Conservation (phyloP, 2,113 vertebrate species). For the Poeciliopsis turrubarensis region DNA sequence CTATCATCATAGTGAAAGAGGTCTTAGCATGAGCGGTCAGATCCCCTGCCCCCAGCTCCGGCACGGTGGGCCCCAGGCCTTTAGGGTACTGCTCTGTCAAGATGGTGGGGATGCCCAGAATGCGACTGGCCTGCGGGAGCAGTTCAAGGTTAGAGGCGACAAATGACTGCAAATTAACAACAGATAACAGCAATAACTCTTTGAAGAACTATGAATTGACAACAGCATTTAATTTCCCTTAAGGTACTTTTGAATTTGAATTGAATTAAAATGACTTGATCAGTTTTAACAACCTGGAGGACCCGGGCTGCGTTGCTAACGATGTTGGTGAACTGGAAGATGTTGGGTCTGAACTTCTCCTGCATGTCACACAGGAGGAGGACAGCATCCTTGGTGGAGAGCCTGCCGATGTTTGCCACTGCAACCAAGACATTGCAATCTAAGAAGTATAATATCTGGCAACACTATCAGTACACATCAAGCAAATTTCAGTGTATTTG, state of each 20-base stretch:
- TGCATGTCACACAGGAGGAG: conserved; percentile 92
- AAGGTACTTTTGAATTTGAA: too few relatives aligned
- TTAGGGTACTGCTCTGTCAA: conserved; percentile 90
- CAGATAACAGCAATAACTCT: too few relatives aligned
- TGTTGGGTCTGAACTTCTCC: conserved; percentile 86
- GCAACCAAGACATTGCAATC: not conserved
- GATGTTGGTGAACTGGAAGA: conserved; percentile 86
- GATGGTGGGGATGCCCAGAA: conserved; percentile 81
- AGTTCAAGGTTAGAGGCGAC: not conserved
- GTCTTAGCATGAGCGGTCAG: conserved; percentile 83
- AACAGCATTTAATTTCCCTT: too few relatives aligned
- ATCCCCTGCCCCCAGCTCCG: conserved; percentile 82
- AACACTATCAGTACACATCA: too few relatives aligned
- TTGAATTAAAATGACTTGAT: too few relatives aligned
- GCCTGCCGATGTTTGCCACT: conserved; percentile 79
- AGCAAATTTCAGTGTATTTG: too few relatives aligned
- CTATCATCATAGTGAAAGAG: conserved; percentile 87
- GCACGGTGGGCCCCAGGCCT: conserved; percentile 87
- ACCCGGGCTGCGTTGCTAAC: conserved; percentile 85
- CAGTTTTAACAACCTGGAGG: conserved; percentile 80
- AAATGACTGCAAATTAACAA: not conserved
- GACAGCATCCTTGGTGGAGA: conserved; percentile 79
- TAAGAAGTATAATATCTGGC: too few relatives aligned
- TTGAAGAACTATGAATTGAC: too few relatives aligned
- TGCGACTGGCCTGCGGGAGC: conserved; percentile 75